Conservation (phyloP, 2,888 invertebrate species). For the Alviniconcha strummeri region DNA sequence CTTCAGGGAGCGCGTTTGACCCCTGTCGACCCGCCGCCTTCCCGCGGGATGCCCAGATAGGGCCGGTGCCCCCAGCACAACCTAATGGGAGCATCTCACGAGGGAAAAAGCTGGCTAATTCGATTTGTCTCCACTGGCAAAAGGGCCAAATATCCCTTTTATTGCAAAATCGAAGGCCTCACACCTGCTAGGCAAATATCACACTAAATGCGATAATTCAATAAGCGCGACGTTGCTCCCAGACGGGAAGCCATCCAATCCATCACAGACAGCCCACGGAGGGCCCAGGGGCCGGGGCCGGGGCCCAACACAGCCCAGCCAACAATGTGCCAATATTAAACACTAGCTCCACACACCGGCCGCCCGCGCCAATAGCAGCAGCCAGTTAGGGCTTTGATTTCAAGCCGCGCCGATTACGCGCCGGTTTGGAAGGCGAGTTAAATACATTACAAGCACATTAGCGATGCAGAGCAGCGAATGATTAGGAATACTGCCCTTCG, state of each 20-base stretch:
- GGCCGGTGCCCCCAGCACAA: neutral
- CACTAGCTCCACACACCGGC: slow-evolving; percentile 31
- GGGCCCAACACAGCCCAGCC: slow-evolving; percentile 27
- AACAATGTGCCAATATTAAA: slow-evolving; percentile 44
- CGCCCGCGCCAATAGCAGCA: slow-evolving; percentile 28
- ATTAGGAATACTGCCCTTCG: slow-evolving; percentile 36
- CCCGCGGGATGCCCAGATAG: slow-evolving; percentile 18
- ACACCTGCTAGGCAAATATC: slow-evolving; percentile 46
- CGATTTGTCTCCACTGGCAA: slow-evolving; percentile 39
- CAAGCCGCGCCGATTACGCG: slow-evolving; percentile 36
- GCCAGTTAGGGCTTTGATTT: slow-evolving; percentile 42
- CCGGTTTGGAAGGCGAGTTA: slow-evolving; percentile 37
- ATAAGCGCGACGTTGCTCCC: slow-evolving; percentile 37
- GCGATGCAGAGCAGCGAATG: slow-evolving; percentile 35
- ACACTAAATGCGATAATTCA: slow-evolving; percentile 45
- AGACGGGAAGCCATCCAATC: slow-evolving; percentile 34
- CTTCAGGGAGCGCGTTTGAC: slow-evolving; percentile 18
- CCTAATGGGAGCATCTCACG: slow-evolving; percentile 33
- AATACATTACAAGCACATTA: slow-evolving; percentile 40
- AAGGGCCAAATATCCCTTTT: slow-evolving; percentile 43
- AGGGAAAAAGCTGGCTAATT: slow-evolving; percentile 40
- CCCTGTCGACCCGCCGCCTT: slow-evolving; percentile 21
- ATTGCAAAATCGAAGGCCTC: slow-evolving; percentile 44
- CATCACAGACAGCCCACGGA: slow-evolving; percentile 31
- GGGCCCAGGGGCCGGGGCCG: neutral